Percentiles rank a stretch among this genome's conserved stretches.
Conservation (phyloP, 2,888 invertebrate genomes). For the Scaeva pyrastri region DNA sequence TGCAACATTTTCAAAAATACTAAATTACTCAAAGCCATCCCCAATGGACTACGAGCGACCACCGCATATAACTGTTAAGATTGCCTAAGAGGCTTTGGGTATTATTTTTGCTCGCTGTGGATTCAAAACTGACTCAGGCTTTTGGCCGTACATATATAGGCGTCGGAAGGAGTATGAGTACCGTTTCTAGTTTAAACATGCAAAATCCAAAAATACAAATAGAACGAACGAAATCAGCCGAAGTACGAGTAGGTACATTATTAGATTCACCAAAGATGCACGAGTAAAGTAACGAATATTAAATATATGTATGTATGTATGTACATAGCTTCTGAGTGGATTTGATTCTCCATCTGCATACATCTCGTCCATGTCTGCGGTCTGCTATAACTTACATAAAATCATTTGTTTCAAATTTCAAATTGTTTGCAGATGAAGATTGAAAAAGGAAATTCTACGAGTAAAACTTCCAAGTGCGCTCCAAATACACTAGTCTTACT, state of each 20-base stretch:
- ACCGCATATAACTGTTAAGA: not conserved
- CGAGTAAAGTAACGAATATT: too few relatives aligned
- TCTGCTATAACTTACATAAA: not conserved
- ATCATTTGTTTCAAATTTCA: not conserved
- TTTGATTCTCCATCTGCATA: not conserved
- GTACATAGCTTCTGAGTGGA: not conserved
- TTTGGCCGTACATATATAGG: not conserved
- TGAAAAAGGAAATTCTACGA: not conserved
- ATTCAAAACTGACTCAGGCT: not conserved
- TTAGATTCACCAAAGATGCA: not conserved
- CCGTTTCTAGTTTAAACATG: slow-evolving; percentile 1
- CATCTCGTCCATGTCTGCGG: not conserved
- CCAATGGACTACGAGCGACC: not conserved
- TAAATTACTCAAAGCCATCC: not conserved
- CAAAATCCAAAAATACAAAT: not conserved
- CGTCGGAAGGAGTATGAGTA: not conserved
- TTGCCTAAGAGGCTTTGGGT: slow-evolving; percentile 11
- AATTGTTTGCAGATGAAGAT: not conserved
- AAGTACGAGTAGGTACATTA: not conserved
- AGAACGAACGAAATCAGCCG: not conserved
- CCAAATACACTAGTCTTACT: not conserved
- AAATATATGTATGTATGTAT: not conserved
- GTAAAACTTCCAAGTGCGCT: not conserved
- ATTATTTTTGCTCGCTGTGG: not conserved
- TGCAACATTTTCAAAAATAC: slow-evolving; percentile 8